Conservation (phyloP, 1,140 invertebrate species). For the Triops longicaudatus region DNA sequence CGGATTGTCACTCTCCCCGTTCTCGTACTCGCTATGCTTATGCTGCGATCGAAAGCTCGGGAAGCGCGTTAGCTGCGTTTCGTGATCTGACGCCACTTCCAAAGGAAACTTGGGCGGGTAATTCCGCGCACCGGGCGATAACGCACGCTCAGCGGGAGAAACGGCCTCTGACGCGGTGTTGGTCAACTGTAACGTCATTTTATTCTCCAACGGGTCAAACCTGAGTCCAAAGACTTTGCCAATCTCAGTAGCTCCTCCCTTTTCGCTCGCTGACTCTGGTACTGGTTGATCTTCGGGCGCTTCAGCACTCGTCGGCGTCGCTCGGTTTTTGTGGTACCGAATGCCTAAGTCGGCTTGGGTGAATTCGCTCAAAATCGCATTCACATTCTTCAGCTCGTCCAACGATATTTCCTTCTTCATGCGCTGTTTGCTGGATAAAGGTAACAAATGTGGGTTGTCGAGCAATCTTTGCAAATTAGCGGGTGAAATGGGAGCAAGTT, state of each 20-base stretch:
- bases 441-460: slow-evolving; percentile 56
- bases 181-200: slow-evolving; percentile 31
- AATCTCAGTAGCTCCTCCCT: neutral
- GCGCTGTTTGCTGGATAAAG: slow-evolving; percentile 47
- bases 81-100: slow-evolving; percentile 11
- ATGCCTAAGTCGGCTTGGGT: slow-evolving; percentile 29
- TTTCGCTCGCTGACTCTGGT: neutral
- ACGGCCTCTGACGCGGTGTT: neutral
- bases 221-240: slow-evolving; percentile 29
- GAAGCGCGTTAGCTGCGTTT: slow-evolving; percentile 1
- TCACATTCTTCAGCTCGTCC: slow-evolving; percentile 37
- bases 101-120: slow-evolving; percentile 1
- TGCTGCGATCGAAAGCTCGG: slow-evolving; percentile 32
- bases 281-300: neutral
- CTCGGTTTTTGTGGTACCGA: slow-evolving; percentile 19
- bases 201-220: slow-evolving; percentile 33
- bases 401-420: slow-evolving; percentile 40
- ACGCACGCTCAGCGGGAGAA: neutral
- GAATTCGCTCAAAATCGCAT: slow-evolving; percentile 33
- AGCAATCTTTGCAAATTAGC: slow-evolving; percentile 49
- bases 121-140: neutral
- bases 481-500: slow-evolving; percentile 26
- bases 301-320: neutral
- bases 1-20: slow-evolving; percentile 32
- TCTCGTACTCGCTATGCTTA: slow-evolving; percentile 37